Evolutionary conservation across 2,797 vertebrate genomes (phyloP), one percentile per base, ranked within the genome.

Genomic region (Holocentrus rufus): DNA sequence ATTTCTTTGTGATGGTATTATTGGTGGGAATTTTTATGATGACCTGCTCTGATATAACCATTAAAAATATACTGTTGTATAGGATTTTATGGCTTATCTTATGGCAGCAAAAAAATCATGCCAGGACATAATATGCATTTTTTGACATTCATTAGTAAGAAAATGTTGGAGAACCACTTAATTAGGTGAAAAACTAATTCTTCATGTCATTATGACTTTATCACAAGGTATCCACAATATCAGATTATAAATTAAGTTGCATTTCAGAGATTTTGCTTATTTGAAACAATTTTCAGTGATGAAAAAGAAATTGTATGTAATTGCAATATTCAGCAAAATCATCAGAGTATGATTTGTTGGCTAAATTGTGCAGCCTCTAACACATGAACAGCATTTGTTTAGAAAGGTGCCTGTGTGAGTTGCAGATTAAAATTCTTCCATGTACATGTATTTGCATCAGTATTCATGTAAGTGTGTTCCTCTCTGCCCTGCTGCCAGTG

Each of bases 381-480:
- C 44, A 64, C 56, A 62, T n/a, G 39, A 55, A 39, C 23, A 30
- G 34, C 36, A 39, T 62, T 53, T 59, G n/a, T 67, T 61, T 31
- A 25, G 46, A 57, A 44, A 49, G 20, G 18, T 71, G 44, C 52
- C 1, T 7, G 44, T 36, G 18, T 50, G 27, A 50, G 20, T 22
- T 39, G 25, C 20, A 46, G 34, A 57, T 68, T 46, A 54, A 34
- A 34, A 44, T 65, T 23, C 2, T 52, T 61, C 4, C 6, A 0
- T 2, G 56, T 53, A 58, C 61, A 4, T 27, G 25, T 47, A 23
- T 65, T 18, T 42, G 0, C 14, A 57, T 31, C 20, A 4, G 31
- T 11, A 31, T 47, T 25, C 31, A 55, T 31, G 25, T n/a, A 55
- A 20, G 50, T 46, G 53, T 72, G 76, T 30, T 63, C 17, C 17